Conservation (phyloP, 2,797 vertebrate species). For the Acomys russatus region DNA sequence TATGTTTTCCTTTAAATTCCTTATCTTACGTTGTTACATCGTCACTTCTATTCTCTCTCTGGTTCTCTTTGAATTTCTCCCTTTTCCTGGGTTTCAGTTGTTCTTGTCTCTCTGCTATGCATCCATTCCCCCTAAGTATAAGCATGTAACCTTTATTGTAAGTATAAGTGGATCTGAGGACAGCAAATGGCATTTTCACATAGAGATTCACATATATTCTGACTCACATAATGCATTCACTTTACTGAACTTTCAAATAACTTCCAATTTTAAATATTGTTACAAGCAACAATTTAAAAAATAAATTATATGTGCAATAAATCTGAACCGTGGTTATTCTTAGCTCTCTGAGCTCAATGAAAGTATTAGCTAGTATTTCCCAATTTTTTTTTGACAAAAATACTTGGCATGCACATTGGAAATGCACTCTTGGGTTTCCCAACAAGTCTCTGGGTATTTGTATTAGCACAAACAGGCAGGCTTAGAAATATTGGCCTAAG, state of each 20-base stretch:
- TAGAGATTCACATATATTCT: background rate
- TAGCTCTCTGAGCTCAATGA: slow-evolving; percentile 17
- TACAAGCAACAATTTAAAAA: slow-evolving; percentile 7
- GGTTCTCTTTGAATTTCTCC: background rate
- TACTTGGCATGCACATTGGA: slow-evolving; percentile 16
- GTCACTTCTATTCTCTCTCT: background rate
- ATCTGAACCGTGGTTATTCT: background rate
- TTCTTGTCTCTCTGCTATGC: background rate
- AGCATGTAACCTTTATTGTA: background rate
- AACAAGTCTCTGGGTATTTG: background rate
- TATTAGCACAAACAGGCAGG: background rate
- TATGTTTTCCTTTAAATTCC: background rate
- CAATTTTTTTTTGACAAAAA: slow-evolving; percentile 15
- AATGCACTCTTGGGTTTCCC: background rate
- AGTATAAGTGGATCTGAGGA: background rate
- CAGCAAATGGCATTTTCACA: background rate
- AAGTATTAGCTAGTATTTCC: slow-evolving; percentile 32
- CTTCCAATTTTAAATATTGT: slow-evolving; percentile 34
- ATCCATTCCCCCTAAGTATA: background rate
- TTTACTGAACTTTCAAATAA: slow-evolving; percentile 36
- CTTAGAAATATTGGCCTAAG: background rate
- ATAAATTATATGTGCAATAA: background rate
- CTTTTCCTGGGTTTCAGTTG: background rate
- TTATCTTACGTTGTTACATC: background rate
- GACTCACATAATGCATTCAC: background rate